Conservation (phyloP, 2,113 vertebrate species). For the Harpagus bidentatus region DNA sequence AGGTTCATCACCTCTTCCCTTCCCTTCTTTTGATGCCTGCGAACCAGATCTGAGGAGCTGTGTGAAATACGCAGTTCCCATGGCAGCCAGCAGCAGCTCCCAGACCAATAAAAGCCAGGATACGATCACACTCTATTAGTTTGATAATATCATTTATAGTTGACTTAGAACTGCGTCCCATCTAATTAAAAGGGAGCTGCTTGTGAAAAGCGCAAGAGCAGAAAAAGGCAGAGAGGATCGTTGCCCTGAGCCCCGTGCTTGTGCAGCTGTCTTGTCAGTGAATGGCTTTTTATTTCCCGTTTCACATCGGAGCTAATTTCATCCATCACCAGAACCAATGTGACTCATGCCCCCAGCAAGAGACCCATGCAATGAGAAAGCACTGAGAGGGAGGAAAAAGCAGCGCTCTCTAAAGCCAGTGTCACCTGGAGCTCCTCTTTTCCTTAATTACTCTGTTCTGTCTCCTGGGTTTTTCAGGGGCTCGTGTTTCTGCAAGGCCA, state of each 20-base stretch:
- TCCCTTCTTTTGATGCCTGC: background rate
- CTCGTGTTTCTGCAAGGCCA: background rate
- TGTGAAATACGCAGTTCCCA: conserved; percentile 23
- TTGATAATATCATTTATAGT: conserved; percentile 28
- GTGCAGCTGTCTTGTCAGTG: background rate
- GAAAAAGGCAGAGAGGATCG: background rate
- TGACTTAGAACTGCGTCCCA: conserved; percentile 18
- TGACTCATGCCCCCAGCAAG: conserved; percentile 1
- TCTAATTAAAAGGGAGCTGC: conserved; percentile 48
- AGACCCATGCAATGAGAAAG: background rate
- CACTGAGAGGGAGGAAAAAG: background rate
- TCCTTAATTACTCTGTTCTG: background rate
- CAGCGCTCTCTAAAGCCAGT: background rate
- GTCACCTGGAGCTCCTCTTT: background rate
- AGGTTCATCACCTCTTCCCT: background rate
- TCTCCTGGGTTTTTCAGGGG: background rate
- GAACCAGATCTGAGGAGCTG: background rate
- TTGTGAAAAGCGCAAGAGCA: background rate
- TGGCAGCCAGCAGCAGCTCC: conserved; percentile 46
- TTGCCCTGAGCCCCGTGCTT: background rate
- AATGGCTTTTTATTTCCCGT: background rate
- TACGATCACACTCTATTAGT: conserved; percentile 47
- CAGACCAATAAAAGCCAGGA: background rate
- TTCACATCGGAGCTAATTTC: conserved; percentile 27
- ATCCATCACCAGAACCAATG: background rate